Evolutionary conservation across 2,113 vertebrate species (phyloP).

Genomic region (Phainopepla nitens): DNA sequence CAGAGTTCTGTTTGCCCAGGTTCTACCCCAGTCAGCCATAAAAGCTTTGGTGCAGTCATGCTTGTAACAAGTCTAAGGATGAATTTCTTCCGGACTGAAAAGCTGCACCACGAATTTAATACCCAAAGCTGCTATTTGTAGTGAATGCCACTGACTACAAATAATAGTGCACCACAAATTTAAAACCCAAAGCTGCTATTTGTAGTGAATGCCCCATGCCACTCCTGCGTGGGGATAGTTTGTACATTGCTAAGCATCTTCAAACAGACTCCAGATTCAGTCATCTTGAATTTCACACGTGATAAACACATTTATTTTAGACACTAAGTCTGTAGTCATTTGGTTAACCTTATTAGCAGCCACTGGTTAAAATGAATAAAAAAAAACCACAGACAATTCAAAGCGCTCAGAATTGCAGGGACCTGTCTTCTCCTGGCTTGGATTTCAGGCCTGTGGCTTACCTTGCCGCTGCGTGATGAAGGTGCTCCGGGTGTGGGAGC

Average conservation of each 20-base stretch:
- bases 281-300: not conserved
- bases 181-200: not conserved
- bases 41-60: not conserved
- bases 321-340: not conserved
- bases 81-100: not conserved
- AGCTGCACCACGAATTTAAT: not conserved
- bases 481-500: not conserved
- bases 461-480: not conserved
- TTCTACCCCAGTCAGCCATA: not conserved
- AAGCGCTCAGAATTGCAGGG: not conserved
- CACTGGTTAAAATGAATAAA: not conserved
- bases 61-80: not conserved
- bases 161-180: not conserved
- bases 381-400: not conserved
- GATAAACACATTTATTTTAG: not conserved
- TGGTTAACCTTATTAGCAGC: not conserved
- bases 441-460: not conserved
- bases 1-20: accelerated
- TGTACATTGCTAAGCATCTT: not conserved
- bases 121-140: not conserved
- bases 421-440: not conserved
- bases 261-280: not conserved
- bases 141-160: not conserved
- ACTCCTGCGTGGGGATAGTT: not conserved
- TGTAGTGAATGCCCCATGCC: not conserved